Conservation (phyloP, 2,797 vertebrate genomes). For the Cossypha polioptera region DNA sequence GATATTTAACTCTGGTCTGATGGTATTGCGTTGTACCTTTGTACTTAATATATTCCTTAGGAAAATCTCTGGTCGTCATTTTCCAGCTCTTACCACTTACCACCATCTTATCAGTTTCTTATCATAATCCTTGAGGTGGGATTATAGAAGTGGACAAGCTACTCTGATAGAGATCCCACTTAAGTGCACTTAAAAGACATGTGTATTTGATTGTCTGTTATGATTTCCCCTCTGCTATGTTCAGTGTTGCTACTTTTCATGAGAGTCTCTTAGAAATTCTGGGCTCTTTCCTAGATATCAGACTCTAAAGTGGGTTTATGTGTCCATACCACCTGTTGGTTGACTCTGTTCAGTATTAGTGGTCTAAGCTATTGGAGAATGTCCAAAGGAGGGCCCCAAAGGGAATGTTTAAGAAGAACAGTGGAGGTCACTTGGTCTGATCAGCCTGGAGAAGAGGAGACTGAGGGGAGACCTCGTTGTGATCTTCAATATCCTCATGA, state of each 20-base stretch:
- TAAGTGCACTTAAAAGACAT: not conserved
- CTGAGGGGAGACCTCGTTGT: not conserved
- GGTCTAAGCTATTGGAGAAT: not conserved
- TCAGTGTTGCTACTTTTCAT: not conserved
- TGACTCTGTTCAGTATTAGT: not conserved
- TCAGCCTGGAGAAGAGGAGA: not conserved
- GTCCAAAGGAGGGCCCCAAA: not conserved
- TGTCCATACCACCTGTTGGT: fast-evolving
- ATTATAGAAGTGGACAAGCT: not conserved
- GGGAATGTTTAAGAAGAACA: not conserved
- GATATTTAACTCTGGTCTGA: not conserved
- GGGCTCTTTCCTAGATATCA: not conserved
- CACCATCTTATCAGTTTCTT: not conserved
- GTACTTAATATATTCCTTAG: not conserved
- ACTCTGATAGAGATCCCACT: not conserved
- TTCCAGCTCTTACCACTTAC: not conserved
- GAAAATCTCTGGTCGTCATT: not conserved
- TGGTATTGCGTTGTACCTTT: not conserved
- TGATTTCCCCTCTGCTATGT: not conserved
- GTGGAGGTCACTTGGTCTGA: not conserved
- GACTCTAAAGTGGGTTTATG: not conserved
- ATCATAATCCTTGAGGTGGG: not conserved
- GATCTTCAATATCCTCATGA: not conserved
- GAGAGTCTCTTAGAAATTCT: not conserved
- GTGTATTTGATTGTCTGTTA: not conserved